These are phyloP conservation scores for Cololabis saira DNA, from an alignment of 2,113 vertebrate species.

Conservation along the genomic window DNA sequence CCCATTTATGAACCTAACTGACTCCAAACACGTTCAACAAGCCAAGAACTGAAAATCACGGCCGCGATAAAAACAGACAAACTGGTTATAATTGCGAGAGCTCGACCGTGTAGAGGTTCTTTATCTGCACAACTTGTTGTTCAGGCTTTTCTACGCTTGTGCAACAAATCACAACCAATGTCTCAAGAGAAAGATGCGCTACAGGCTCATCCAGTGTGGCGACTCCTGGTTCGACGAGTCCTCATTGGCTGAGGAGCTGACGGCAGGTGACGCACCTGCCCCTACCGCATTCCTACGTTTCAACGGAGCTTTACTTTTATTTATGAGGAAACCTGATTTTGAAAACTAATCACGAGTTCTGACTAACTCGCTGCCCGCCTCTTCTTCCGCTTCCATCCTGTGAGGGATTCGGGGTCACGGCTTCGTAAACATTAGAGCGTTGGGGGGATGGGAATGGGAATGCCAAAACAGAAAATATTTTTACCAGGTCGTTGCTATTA, in stretches of 20 bases:
- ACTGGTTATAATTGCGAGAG: conserved; percentile 45
- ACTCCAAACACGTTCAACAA: not conserved
- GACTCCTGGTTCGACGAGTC: conserved; percentile 21
- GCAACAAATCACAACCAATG: conserved; percentile 81
- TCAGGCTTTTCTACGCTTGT: conserved; percentile 67
- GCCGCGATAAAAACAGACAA: conserved; percentile 43
- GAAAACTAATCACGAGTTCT: conserved; percentile 31
- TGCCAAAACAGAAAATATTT: not conserved
- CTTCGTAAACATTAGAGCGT: conserved; percentile 9
- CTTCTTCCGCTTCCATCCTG: not conserved
- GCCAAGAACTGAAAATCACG: conserved; percentile 43
- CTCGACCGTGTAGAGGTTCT: conserved; percentile 36
- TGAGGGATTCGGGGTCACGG: not conserved
- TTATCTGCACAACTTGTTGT: conserved; percentile 60
- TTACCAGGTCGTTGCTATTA: not conserved
- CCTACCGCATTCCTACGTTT: conserved; percentile 61
- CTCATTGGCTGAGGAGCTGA: conserved; percentile 55
- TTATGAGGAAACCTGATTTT: conserved; percentile 40
- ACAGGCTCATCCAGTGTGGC: conserved; percentile 78
- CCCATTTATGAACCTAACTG: not conserved
- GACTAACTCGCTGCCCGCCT: not conserved
- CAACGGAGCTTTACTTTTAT: conserved; percentile 10
- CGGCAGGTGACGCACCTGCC: conserved; percentile 43
- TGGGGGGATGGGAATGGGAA: not conserved
- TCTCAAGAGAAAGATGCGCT: conserved; percentile 66